Percentiles rank a stretch among this genome's conserved stretches.
phyloP scores from a whole-genome alignment of 2,888 invertebrate species.

The Spilosoma lubricipeda region DNA sequence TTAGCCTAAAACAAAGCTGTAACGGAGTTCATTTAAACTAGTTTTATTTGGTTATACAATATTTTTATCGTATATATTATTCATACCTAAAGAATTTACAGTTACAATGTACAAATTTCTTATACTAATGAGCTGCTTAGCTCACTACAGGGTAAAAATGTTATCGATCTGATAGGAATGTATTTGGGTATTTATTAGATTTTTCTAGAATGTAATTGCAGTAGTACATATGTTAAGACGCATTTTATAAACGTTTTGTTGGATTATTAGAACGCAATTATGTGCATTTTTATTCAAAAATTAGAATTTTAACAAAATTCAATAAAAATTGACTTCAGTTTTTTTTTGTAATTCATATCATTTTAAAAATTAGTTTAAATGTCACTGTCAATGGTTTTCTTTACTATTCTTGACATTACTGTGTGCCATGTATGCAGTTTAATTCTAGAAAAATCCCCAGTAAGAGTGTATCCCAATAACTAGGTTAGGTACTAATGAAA shows the following conservation, averaged over 20 bases:
- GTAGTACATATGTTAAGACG: conserved; percentile 34
- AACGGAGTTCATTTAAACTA: conserved; percentile 36
- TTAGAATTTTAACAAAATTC: neutral
- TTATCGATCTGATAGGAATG: conserved; percentile 67
- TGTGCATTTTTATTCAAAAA: neutral
- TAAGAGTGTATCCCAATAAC: conserved; percentile 33
- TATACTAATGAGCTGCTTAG: conserved; percentile 67
- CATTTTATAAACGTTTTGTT: conserved; percentile 35
- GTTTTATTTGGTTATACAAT: conserved; percentile 66
- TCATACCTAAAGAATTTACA: conserved; percentile 76
- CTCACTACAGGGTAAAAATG: conserved; percentile 59
- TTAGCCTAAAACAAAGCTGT: conserved; percentile 30
- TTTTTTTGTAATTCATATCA: neutral
- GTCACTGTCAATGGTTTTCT: neutral
- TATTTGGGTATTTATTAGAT: conserved; percentile 53
- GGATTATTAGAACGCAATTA: neutral
- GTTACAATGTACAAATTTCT: conserved; percentile 78
- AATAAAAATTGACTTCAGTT: neutral
- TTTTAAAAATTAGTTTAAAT: neutral
- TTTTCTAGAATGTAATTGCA: conserved; percentile 49
- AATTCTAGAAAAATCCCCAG: conserved; percentile 45
- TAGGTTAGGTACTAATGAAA: conserved; percentile 58
- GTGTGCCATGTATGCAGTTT: conserved; percentile 1
- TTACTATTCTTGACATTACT: neutral
- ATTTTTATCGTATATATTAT: conserved; percentile 62